These are phyloP conservation scores for Halcyon senegalensis DNA, from an alignment of 2,113 vertebrate genomes.

Conservation along the genomic window DNA sequence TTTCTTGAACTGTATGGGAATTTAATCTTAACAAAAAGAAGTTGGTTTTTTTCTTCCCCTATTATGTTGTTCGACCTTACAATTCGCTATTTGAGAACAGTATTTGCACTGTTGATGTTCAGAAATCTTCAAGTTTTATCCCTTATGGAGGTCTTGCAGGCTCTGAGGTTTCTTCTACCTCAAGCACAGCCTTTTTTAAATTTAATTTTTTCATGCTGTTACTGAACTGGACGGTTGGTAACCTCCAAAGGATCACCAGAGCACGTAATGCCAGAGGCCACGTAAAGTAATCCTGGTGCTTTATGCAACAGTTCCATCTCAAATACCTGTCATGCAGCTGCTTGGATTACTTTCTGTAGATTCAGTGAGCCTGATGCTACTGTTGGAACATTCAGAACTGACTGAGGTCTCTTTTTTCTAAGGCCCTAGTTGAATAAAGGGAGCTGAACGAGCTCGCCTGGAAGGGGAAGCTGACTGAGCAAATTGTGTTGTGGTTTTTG, in stretches of 20 bases:
- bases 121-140: background rate
- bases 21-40: background rate
- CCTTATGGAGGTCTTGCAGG: background rate
- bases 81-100: background rate
- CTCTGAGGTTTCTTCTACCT: background rate
- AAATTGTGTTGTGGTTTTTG: background rate
- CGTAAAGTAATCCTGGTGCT: background rate
- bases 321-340: background rate
- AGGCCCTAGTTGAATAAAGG: background rate
- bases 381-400: background rate
- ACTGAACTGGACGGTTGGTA: background rate
- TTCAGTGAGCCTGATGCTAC: rapidly evolving
- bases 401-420: background rate
- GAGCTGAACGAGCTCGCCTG: background rate
- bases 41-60: background rate
- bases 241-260: background rate
- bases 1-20: background rate
- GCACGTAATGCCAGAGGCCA: background rate
- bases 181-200: background rate
- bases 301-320: background rate
- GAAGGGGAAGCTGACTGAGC: background rate
- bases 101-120: background rate
- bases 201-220: background rate
- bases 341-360: background rate
- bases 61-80: background rate